Evolutionary conservation across 2,797 vertebrate species (phyloP).

Genomic region (Catharus ustulatus): DNA sequence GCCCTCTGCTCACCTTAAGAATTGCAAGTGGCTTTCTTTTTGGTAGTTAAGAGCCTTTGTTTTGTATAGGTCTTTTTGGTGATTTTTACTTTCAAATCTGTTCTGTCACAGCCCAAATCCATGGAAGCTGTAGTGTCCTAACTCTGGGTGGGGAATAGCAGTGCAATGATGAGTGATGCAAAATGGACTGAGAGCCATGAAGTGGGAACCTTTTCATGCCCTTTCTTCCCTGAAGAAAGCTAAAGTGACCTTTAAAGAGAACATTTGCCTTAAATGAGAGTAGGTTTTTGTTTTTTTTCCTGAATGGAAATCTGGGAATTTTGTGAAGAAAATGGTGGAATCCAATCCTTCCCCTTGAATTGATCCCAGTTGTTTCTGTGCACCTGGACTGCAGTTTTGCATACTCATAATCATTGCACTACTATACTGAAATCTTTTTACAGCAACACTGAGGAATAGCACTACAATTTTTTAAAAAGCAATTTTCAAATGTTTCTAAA

Average conservation of each 20-base stretch:
- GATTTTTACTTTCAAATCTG: conserved; percentile 36
- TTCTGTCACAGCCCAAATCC: conserved; percentile 14
- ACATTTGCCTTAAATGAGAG: conserved; percentile 48
- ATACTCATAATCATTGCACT: conserved; percentile 14
- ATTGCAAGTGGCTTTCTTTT: conserved; percentile 51
- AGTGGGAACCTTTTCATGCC: background rate
- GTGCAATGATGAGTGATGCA: conserved; percentile 13
- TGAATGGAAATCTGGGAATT: background rate
- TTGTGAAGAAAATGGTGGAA: background rate
- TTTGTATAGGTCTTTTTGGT: conserved; percentile 52
- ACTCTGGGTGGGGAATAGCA: conserved; percentile 20
- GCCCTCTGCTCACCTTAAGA: conserved; percentile 1
- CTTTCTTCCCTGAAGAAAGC: conserved; percentile 46
- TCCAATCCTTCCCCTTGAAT: background rate
- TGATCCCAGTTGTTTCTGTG: background rate
- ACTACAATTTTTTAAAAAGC: conserved; percentile 36
- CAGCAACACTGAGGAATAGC: conserved; percentile 55
- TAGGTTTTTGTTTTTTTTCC: background rate
- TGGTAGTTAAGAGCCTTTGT: conserved; percentile 34
- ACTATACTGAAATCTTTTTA: conserved; percentile 15
- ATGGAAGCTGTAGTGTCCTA: background rate
- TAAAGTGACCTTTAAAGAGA: conserved; percentile 56
- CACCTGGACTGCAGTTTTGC: background rate
- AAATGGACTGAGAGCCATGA: background rate
- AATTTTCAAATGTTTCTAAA: conserved; percentile 42